Conservation (phyloP, 53 echinoderm and acorn worm species). For the Apostichopus leukothele region DNA sequence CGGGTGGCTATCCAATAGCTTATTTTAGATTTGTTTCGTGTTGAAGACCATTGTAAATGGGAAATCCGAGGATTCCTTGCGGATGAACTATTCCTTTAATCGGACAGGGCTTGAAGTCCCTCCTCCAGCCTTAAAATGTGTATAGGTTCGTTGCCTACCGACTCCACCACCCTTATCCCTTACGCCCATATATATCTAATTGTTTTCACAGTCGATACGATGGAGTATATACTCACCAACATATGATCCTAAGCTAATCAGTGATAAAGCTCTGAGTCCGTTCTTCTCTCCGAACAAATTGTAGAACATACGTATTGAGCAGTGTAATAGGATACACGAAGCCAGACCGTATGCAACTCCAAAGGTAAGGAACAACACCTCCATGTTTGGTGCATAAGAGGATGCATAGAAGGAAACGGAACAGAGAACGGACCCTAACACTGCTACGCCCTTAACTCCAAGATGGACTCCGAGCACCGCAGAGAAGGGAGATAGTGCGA, state of each 20-base stretch:
- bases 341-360: slow-evolving; percentile 14
- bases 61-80: no score
- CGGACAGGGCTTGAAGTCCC: no score
- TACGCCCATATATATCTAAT: no score
- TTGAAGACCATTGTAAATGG: no score
- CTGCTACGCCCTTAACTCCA: slow-evolving; percentile 6
- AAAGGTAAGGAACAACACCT: not conserved
- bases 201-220: no score
- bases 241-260: not conserved
- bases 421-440: slow-evolving; percentile 1
- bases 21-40: no score
- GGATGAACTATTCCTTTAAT: no score
- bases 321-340: not conserved
- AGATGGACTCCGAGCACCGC: not conserved
- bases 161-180: no score
- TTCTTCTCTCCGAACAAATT: slow-evolving; percentile 11
- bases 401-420: slow-evolving; percentile 25
- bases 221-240: not conserved
- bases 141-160: no score
- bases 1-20: no score
- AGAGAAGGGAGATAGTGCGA: not conserved
- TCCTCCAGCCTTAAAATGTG: no score
- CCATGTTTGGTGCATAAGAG: not conserved
- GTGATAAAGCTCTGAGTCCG: not conserved
- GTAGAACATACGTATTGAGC: slow-evolving; percentile 7